Evolutionary conservation across 2,113 vertebrate species (phyloP).

Genomic region (Blennius ocellaris): DNA sequence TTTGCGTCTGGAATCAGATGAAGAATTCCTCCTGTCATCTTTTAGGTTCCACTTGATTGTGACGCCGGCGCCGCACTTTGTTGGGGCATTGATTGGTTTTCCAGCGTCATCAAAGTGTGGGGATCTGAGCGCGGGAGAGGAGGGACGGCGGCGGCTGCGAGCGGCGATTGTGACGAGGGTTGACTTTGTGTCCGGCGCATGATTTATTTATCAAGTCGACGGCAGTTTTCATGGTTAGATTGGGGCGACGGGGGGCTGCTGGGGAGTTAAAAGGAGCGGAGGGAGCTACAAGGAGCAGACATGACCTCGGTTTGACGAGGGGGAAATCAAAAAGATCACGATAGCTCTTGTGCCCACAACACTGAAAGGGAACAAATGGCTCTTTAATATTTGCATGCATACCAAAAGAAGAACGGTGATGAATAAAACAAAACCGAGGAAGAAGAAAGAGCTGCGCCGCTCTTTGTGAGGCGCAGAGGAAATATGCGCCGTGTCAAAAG

Average conservation of each 20-base stretch:
- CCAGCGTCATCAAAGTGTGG: slow-evolving; percentile 56
- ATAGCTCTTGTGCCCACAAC: slow-evolving; percentile 62
- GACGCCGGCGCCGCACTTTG: slow-evolving; percentile 26
- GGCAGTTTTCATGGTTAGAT: slow-evolving; percentile 56
- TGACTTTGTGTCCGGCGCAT: slow-evolving; percentile 64
- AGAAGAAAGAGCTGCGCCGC: slow-evolving; percentile 53
- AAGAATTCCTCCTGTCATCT: too few relatives aligned
- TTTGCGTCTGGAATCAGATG: too few relatives aligned
- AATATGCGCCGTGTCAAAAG: slow-evolving; percentile 88
- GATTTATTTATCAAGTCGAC: slow-evolving; percentile 77
- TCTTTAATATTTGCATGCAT: slow-evolving; percentile 72
- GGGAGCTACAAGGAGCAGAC: slow-evolving; percentile 48
- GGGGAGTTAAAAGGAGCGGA: slow-evolving; percentile 56
- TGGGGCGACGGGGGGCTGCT: slow-evolving; percentile 18
- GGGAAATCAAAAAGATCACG: slow-evolving; percentile 68
- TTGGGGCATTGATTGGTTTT: slow-evolving; percentile 34
- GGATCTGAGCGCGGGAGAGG: slow-evolving; percentile 37
- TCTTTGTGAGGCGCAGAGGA: slow-evolving; percentile 87
- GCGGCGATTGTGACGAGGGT: slow-evolving; percentile 53
- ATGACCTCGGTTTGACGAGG: slow-evolving; percentile 67
- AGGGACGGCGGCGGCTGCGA: slow-evolving; percentile 12
- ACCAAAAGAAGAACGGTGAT: slow-evolving; percentile 61
- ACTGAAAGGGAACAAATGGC: slow-evolving; percentile 75
- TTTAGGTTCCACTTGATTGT: background rate
- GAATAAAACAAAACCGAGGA: slow-evolving; percentile 80